Evolutionary conservation across 92 coral and sea anemone genomes (phyloP).

Genomic region (Diadumene lineata): DNA sequence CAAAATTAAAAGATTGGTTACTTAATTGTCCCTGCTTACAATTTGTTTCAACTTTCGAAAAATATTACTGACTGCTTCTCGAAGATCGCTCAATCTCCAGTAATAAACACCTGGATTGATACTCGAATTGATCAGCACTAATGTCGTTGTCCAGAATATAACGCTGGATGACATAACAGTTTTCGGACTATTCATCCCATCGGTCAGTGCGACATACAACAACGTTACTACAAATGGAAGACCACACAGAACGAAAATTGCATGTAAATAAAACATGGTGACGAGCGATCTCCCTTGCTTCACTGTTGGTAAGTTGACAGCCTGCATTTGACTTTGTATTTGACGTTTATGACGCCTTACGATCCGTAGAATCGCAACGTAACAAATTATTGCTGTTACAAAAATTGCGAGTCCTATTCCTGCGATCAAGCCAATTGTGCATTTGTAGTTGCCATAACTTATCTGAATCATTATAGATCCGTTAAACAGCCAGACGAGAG

Average conservation of each 20-base stretch:
- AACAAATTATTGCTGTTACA: background rate
- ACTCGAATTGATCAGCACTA: background rate
- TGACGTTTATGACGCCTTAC: conserved; percentile 8
- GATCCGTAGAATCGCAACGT: background rate
- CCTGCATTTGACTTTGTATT: conserved; percentile 6
- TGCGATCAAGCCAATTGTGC: background rate
- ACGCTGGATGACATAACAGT: background rate
- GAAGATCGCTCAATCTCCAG: background rate
- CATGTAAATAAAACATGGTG: conserved; percentile 6
- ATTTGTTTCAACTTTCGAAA: background rate
- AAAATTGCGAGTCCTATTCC: background rate
- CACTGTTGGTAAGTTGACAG: background rate
- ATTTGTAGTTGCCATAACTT: background rate
- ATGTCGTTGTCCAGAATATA: background rate
- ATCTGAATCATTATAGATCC: background rate
- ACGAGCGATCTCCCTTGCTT: background rate
- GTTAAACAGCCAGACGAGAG: background rate
- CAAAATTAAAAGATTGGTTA: too few species aligned
- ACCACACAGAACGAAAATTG: background rate
- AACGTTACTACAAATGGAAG: background rate
- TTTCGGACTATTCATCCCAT: too few species aligned
- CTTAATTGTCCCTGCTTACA: too few species aligned
- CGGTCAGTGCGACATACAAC: background rate
- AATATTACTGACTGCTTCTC: background rate
- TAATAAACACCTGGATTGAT: background rate